phyloP scores from a whole-genome alignment of 1,140 invertebrate genomes.

The Chironomus striatipennis region DNA sequence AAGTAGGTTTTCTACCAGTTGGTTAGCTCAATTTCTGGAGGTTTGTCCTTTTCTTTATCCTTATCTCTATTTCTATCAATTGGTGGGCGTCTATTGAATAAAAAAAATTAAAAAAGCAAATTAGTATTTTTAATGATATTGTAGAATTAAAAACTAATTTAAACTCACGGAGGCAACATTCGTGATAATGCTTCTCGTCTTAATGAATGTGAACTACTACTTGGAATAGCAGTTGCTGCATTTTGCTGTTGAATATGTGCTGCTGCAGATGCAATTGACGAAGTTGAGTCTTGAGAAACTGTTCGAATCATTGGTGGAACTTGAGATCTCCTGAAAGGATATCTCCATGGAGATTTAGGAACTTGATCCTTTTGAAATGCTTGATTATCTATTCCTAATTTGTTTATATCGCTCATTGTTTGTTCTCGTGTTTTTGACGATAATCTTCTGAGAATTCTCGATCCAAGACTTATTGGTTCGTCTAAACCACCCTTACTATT shows the following conservation, averaged over 20 bases:
- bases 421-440: conserved; percentile 45
- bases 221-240: conserved; percentile 37
- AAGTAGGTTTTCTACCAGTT: neutral
- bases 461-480: conserved; percentile 50
- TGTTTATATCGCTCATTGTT: neutral
- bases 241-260: conserved; percentile 26
- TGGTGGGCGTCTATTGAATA: conserved; percentile 37
- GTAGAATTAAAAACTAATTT: neutral
- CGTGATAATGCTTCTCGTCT: conserved; percentile 33
- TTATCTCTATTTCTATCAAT: conserved; percentile 37
- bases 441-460: conserved; percentile 48
- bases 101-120: conserved; percentile 23
- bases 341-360: conserved; percentile 50
- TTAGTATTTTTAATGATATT: neutral
- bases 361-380: conserved; percentile 49
- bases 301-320: conserved; percentile 35
- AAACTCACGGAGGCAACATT: conserved; percentile 32
- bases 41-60: conserved; percentile 26
- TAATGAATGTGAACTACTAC: conserved; percentile 25
- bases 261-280: conserved; percentile 39
- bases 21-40: neutral
- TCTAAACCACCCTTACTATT: conserved; percentile 47
- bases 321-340: conserved; percentile 42
- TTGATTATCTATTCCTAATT: conserved; percentile 45
- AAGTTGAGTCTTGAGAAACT: conserved; percentile 40